Percentiles rank a stretch among this genome's conserved stretches.
Conservation (phyloP, 2,113 vertebrate species). For the Anseranas semipalmata region DNA sequence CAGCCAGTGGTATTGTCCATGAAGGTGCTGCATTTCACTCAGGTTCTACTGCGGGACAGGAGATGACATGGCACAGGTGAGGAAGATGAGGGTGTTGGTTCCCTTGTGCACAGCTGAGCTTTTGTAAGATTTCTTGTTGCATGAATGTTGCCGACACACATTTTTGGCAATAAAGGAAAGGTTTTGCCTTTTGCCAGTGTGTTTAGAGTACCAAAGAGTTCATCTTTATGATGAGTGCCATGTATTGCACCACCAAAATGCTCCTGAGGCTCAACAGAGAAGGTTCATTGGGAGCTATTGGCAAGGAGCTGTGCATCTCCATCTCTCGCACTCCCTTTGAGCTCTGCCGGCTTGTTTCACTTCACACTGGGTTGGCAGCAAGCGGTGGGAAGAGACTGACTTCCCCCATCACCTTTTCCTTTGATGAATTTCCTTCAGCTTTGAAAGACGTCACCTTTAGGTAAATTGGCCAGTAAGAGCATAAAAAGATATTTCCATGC, state of each 20-base stretch:
- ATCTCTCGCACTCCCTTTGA: not conserved
- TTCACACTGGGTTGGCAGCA: not conserved
- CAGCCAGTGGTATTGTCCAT: not conserved
- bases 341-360: not conserved
- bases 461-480: not conserved
- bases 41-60: not conserved
- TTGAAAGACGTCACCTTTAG: not conserved
- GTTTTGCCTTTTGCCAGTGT: not conserved
- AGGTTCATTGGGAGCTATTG: not conserved
- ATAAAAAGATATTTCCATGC: not conserved
- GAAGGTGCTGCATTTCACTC: not conserved
- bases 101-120: not conserved
- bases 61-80: not conserved
- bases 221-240: not conserved
- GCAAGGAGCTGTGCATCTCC: not conserved
- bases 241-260: not conserved
- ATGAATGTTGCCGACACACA: accelerated
- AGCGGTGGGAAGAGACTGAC: not conserved
- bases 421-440: not conserved
- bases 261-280: not conserved
- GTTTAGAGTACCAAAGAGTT: not conserved
- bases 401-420: not conserved
- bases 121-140: not conserved
- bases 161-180: not conserved
- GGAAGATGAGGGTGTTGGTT: not conserved